phyloP scores from a whole-genome alignment of 1,140 invertebrate species.

The Drosophila novamexicana region DNA sequence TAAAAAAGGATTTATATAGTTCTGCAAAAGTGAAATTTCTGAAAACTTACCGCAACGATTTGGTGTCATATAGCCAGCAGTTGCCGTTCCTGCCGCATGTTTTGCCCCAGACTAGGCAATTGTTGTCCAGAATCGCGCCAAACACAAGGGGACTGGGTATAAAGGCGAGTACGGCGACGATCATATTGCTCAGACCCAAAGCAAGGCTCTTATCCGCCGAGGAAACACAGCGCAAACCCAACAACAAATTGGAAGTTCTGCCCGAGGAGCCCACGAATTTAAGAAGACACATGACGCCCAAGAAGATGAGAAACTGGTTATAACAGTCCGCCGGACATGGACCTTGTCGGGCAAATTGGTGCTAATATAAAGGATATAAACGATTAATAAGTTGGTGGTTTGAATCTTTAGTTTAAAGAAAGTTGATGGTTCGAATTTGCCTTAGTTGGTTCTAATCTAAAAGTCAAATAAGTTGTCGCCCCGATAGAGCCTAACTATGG shows the following conservation, averaged over 20 bases:
- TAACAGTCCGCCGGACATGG: slow-evolving; percentile 88
- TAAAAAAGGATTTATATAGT: not conserved
- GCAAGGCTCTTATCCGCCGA: slow-evolving; percentile 89
- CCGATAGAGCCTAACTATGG: too few species aligned
- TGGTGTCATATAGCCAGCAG: slow-evolving; percentile 90
- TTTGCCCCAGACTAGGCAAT: slow-evolving; percentile 91
- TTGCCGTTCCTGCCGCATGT: slow-evolving; percentile 89
- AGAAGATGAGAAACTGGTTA: slow-evolving; percentile 87
- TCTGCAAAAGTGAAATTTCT: not conserved
- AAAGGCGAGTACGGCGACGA: slow-evolving; percentile 88
- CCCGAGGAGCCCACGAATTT: slow-evolving; percentile 89
- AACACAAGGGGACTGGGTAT: slow-evolving; percentile 91
- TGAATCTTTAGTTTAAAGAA: too few species aligned
- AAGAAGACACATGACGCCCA: slow-evolving; percentile 87
- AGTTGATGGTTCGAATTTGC: too few species aligned
- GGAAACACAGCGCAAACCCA: slow-evolving; percentile 88
- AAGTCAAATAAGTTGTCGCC: too few species aligned
- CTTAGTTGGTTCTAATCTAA: too few species aligned
- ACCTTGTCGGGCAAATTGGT: slow-evolving; percentile 82
- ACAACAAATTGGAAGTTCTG: slow-evolving; percentile 88
- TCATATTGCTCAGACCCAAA: slow-evolving; percentile 87
- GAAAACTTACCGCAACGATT: slow-evolving; percentile 58
- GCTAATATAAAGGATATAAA: slow-evolving; percentile 11
- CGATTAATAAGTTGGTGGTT: too few species aligned
- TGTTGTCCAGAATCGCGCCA: slow-evolving; percentile 89